Evolutionary conservation across 2,113 vertebrate species (phyloP).

Genomic region (Saccopteryx leptura): DNA sequence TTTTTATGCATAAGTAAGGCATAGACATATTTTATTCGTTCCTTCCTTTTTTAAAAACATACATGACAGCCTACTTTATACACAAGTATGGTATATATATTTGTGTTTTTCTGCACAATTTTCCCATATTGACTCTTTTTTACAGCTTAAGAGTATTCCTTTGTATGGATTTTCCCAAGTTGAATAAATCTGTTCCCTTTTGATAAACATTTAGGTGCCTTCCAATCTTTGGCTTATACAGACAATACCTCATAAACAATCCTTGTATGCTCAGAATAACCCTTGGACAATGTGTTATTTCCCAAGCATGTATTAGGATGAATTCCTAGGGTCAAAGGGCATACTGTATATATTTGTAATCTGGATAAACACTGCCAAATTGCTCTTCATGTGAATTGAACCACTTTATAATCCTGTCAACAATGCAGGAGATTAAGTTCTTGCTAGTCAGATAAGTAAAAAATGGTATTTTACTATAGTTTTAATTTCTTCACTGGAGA

Average conservation of each 20-base stretch:
- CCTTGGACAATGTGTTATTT: neutral
- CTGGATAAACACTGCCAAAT: slow-evolving; percentile 15
- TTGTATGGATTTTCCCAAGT: neutral
- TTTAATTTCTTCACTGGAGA: neutral
- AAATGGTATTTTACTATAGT: neutral
- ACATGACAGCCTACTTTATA: neutral
- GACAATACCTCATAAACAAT: neutral
- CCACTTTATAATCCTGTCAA: neutral
- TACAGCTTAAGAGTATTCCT: slow-evolving; percentile 2
- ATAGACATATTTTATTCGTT: neutral
- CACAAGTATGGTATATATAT: neutral
- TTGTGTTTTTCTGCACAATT: slow-evolving; percentile 24
- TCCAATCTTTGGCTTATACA: neutral
- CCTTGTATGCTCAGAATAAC: neutral
- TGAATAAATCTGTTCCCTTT: neutral
- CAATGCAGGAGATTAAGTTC: neutral
- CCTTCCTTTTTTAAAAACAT: neutral
- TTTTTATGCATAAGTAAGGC: slow-evolving; percentile 14
- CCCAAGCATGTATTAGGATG: neutral
- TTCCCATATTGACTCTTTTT: neutral
- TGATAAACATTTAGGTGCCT: neutral
- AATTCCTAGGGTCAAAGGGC: neutral
- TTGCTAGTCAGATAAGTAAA: slow-evolving; percentile 21
- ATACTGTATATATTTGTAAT: neutral
- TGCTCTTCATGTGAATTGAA: slow-evolving; percentile 1